A percentile compares a stretch with the other conserved stretches of the same genome.
Evolutionary conservation across 2,113 vertebrate species (phyloP).

Genomic region (Hydropotes inermis): DNA sequence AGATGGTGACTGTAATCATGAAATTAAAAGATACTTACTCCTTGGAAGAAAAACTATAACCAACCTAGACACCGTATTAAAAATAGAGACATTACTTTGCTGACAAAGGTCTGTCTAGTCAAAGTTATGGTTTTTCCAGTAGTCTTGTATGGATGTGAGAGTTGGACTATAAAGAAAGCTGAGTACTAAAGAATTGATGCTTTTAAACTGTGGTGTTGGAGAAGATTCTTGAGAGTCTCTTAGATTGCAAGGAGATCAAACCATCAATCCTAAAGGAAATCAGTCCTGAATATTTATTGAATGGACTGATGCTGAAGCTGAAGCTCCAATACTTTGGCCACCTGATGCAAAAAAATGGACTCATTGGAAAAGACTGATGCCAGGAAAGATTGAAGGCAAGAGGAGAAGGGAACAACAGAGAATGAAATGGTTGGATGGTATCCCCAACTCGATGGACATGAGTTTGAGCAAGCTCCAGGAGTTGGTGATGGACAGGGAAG

Average conservation of each 20-base stretch:
- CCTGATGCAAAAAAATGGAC: not conserved
- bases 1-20: not conserved
- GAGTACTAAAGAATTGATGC: not conserved
- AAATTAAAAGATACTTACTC: not conserved
- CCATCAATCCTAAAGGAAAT: not conserved
- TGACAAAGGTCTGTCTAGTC: rapidly evolving
- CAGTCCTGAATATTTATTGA: not conserved
- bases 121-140: not conserved
- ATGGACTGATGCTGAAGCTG: not conserved
- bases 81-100: not conserved
- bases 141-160: not conserved
- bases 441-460: not conserved
- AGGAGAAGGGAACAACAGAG: not conserved
- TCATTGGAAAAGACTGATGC: not conserved
- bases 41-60: not conserved
- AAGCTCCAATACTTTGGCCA: not conserved
- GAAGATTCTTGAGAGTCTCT: not conserved
- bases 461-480: not conserved
- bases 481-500: not conserved
- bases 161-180: not conserved
- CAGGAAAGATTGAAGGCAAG: not conserved
- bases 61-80: not conserved
- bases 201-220: not conserved
- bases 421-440: not conserved
- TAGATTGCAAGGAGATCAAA: not conserved